A percentile compares a stretch with the other conserved stretches of the same genome.
Evolutionary conservation across 2,888 invertebrate species (phyloP).

Genomic region (Melanchra persicariae): DNA sequence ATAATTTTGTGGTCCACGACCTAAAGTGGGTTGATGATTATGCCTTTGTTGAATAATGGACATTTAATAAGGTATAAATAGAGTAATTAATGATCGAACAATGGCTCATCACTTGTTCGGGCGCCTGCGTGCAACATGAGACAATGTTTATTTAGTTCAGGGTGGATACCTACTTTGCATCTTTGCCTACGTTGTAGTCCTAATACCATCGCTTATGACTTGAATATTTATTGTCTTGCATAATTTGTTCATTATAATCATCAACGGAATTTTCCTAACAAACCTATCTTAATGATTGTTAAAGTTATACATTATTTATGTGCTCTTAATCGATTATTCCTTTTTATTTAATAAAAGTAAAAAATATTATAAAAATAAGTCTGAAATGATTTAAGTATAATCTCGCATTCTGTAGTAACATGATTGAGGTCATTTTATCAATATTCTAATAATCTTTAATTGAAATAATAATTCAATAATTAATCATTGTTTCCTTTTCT

Average conservation of each 20-base stretch:
- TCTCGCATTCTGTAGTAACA: background rate
- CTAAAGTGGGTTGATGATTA: constrained; percentile 38
- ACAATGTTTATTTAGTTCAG: constrained; percentile 80
- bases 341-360: constrained; percentile 1
- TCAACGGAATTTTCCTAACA: constrained; percentile 67
- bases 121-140: constrained; percentile 82
- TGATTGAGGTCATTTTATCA: constrained; percentile 2
- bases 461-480: constrained; percentile 14
- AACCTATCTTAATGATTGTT: constrained; percentile 48
- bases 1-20: constrained; percentile 38
- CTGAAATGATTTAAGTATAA: background rate
- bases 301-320: constrained; percentile 25
- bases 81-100: constrained; percentile 64
- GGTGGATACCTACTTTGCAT: constrained; percentile 67
- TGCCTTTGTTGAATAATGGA: constrained; percentile 50
- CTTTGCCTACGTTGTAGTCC: constrained; percentile 57
- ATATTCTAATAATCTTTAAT: background rate
- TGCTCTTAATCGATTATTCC: constrained; percentile 13
- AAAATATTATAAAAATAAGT: no score
- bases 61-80: constrained; percentile 58
- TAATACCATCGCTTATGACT: constrained; percentile 46
- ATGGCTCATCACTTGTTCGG: constrained; percentile 63
- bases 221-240: constrained; percentile 57
- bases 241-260: constrained; percentile 62
- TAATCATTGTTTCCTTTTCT: constrained; percentile 59